These are phyloP conservation scores for Heterotilapia buettikoferi DNA, from an alignment of 2,113 vertebrate genomes.

Conservation along the genomic window DNA sequence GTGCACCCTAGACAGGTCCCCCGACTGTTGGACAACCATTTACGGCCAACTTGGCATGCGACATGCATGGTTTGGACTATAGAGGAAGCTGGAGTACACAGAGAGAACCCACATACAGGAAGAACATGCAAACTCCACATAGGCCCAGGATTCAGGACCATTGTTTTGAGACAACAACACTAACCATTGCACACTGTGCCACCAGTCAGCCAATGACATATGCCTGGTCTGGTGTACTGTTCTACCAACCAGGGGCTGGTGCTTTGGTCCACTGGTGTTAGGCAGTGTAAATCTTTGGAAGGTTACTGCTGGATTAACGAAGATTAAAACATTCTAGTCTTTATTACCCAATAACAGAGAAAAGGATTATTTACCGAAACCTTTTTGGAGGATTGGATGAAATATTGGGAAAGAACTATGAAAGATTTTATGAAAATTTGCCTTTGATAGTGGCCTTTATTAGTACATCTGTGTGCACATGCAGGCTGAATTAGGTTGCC, in stretches of 20 bases:
- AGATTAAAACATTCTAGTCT: not conserved
- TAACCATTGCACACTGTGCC: not conserved
- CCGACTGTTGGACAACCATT: not conserved
- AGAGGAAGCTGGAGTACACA: not conserved
- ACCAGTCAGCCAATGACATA: not conserved
- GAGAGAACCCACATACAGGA: not conserved
- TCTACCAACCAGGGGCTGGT: not conserved
- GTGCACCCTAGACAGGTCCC: not conserved
- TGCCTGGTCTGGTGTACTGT: not conserved
- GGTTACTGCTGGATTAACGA: not conserved
- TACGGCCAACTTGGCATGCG: not conserved
- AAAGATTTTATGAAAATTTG: not conserved
- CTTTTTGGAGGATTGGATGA: not conserved
- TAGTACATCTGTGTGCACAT: not conserved
- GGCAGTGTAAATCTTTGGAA: not conserved
- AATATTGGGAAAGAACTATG: not conserved
- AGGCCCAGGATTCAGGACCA: not conserved
- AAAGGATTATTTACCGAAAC: not conserved
- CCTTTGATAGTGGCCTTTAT: not conserved
- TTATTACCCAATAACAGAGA: not conserved
- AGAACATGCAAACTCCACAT: not conserved
- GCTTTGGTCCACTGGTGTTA: not conserved
- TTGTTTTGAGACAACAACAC: not conserved
- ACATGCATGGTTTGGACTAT: not conserved
- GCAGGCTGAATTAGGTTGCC: not conserved